A percentile compares a stretch with the other conserved stretches of the same genome.
Conservation (phyloP, 2,888 invertebrate species). For the Agrotis segetum region DNA sequence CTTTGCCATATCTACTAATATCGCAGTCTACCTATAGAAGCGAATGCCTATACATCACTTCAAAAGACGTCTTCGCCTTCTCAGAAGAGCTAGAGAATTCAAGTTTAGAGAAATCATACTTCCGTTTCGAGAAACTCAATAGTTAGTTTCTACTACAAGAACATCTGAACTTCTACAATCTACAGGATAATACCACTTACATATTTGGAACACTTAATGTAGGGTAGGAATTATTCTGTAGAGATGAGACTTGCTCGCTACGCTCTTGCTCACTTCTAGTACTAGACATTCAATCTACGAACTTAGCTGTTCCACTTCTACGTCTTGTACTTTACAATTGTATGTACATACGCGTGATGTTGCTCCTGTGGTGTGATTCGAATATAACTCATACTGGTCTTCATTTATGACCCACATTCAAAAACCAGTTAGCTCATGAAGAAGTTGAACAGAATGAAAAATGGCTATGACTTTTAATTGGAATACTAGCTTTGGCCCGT, state of each 20-base stretch:
- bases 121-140: background rate
- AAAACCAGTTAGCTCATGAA: background rate
- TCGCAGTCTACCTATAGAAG: too few species aligned
- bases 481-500: background rate
- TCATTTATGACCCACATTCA: background rate
- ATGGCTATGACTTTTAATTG: background rate
- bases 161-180: background rate
- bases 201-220: constrained; percentile 23
- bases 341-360: constrained; percentile 13
- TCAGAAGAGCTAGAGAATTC: background rate
- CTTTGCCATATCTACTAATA: too few species aligned
- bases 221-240: constrained; percentile 15
- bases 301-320: constrained; percentile 23
- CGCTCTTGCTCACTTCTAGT: background rate
- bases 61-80: too few species aligned
- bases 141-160: background rate
- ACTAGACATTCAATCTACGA: constrained; percentile 30
- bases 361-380: background rate
- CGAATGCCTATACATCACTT: too few species aligned
- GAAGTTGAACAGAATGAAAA: background rate
- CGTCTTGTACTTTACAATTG: background rate
- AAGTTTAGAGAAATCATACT: background rate
- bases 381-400: too few species aligned
- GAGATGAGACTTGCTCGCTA: constrained; percentile 13
- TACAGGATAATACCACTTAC: background rate